Evolutionary conservation across 2,797 vertebrate genomes (phyloP), one percentile per base, ranked within the genome.

Genomic region (Eulemur rubriventer): DNA sequence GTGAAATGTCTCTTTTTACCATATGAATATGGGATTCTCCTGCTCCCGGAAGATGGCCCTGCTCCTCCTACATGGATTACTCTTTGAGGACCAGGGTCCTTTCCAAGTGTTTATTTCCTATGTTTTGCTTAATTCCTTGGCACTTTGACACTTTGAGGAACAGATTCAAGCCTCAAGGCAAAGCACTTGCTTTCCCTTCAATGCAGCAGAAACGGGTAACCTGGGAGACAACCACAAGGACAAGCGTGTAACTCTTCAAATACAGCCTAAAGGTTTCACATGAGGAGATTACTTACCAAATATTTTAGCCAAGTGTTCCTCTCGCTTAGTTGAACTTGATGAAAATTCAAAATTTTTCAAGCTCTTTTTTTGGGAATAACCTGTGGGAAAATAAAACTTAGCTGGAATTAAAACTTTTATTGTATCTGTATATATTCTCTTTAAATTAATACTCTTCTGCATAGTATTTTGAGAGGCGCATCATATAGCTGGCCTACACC

Each of bases 221-320:
- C 61, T 79, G 48, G 57, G 72, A 86, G 28, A 80, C 28, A 24
- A 73, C 35, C 16, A 33, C 0, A 63, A 33, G 1, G 20, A 57
- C 50, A 78, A 67, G 41, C 28, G 52, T 0, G 4, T 4, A 43
- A 80, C 30, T 69, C 89, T 57, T 57, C 43, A 65, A 70, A 88
- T 6, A 46, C 7, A 67, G 26, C 11, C 76, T 41, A 35, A 81
- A 26, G 13, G 22, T 69, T 89, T 59, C 70, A 41, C 3, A 2
- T 5, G 30, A 30, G 35, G 30, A 46, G 48, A 11, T 28, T 41
- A 80, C 96, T 96, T 90, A 97, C 96, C 91, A n/a, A 96, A 92
- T 57, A 97, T 6, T 35, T 82, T 59, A 43, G 75, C 70, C 81
- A 96, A 65, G 35, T 85, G 20, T 7, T 95, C 59, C 10, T 95